Conservation (phyloP, 2,113 vertebrate species). For the Chaenogobius annularis region DNA sequence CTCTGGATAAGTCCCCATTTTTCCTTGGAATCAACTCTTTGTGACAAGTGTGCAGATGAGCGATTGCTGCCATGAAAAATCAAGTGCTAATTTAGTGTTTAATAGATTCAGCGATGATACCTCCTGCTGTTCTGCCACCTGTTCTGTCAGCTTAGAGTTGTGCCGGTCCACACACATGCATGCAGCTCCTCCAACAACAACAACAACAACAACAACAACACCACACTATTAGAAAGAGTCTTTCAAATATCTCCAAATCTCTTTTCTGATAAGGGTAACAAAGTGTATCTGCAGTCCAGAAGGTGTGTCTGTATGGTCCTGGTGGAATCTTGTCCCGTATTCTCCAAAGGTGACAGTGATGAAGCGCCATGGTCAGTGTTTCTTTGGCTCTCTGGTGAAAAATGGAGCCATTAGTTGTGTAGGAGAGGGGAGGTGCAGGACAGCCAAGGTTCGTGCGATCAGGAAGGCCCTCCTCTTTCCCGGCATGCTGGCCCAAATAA, state of each 20-base stretch:
- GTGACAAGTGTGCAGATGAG: constrained; percentile 41
- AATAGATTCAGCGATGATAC: constrained; percentile 69
- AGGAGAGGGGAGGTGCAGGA: constrained; percentile 22
- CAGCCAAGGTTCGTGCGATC: constrained; percentile 33
- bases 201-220: too few relatives aligned
- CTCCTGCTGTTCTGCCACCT: constrained; percentile 75
- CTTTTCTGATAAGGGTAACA: constrained; percentile 1
- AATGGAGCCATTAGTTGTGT: constrained; percentile 68
- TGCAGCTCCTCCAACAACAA: constrained; percentile 42
- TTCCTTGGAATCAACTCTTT: constrained; percentile 9
- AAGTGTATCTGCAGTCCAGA: background rate
- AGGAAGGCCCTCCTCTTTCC: constrained; percentile 25
- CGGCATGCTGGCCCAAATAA: constrained; percentile 25
- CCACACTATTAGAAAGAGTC: constrained; percentile 45
- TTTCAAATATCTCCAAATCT: constrained; percentile 10
- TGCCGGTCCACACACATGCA: constrained; percentile 31
- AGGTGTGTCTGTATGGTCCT: constrained; percentile 27
- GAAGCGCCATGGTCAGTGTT: constrained; percentile 33
- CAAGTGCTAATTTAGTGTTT: constrained; percentile 66
- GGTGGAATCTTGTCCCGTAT: constrained; percentile 15
- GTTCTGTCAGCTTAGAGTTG: constrained; percentile 62
- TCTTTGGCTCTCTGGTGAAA: constrained; percentile 58
- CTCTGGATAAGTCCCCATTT: constrained; percentile 28
- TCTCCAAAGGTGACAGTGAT: constrained; percentile 57
- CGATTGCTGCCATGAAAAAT: constrained; percentile 61